These are phyloP conservation scores for Clostera curtula DNA, from an alignment of 2,888 invertebrate genomes.

Conservation along the genomic window DNA sequence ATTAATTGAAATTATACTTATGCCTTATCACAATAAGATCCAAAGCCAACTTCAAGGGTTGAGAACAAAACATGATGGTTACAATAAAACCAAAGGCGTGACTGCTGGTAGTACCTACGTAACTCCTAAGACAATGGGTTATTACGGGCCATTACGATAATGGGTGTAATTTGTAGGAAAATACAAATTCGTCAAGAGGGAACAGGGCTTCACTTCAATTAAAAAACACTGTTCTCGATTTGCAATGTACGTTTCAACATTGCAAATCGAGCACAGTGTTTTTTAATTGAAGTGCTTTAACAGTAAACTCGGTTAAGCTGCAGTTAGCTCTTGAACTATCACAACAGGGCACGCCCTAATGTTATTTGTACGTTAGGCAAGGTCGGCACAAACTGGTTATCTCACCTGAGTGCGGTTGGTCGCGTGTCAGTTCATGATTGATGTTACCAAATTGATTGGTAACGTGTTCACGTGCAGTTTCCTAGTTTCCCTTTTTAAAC, in stretches of 20 bases:
- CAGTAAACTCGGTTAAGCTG: too few relatives aligned
- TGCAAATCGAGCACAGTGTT: too few relatives aligned
- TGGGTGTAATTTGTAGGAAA: conserved; percentile 28
- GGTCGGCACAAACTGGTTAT: neutral
- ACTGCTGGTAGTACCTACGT: conserved; percentile 14
- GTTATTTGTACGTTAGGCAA: neutral
- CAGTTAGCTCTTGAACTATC: too few relatives aligned
- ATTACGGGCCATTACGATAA: conserved; percentile 25
- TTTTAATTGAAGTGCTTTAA: too few relatives aligned
- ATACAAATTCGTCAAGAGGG: conserved; percentile 7
- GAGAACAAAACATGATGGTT: conserved; percentile 10
- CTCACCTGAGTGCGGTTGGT: conserved; percentile 14
- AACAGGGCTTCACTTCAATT: too few relatives aligned
- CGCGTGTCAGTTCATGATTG: conserved; percentile 24
- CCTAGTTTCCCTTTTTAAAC: conserved; percentile 17
- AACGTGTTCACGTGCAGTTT: conserved; percentile 16
- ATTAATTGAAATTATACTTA: too few relatives aligned
- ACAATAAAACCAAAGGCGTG: conserved; percentile 8
- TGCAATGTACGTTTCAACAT: too few relatives aligned
- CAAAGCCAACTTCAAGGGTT: neutral
- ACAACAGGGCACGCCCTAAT: too few relatives aligned
- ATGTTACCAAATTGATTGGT: conserved; percentile 27
- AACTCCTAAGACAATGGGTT: conserved; percentile 22
- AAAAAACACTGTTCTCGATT: too few relatives aligned
- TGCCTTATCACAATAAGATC: too few relatives aligned